Evolutionary conservation across 2,113 vertebrate species (phyloP), one percentile per base, ranked within the genome.

Genomic region (Paramisgurnus dabryanus): DNA sequence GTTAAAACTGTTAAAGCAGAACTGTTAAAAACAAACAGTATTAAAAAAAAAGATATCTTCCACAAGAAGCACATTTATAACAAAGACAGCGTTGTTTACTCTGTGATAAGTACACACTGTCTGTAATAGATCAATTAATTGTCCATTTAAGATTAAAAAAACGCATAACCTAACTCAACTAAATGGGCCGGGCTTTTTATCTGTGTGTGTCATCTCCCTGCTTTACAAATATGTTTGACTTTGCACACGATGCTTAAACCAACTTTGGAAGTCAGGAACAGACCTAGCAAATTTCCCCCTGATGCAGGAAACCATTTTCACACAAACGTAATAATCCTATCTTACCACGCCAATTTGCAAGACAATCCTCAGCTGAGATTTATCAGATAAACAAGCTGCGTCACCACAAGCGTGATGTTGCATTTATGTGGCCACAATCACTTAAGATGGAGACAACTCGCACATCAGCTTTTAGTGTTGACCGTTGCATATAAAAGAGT

Each of bases 401-500:
- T 70, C 64, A 64, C 50, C 22, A 57, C 7, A 27, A 64, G 67
- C 18, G 41, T 75, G 70, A 76, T 70, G 69, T 78, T 27, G 27
- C 55, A 11, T 22, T 70, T 67, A 27, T 83, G 69, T 57, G 83
- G 86, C 84, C 69, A 80, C 85, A 86, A 45, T 8, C 83, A 85
- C 64, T 83, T 82, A 57, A 80, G 40, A 88, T 83, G 85, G 83
- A 71, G 40, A 82, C 81, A 79, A 72, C 65, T 87, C 57, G 7
- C 85, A 71, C 86, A 79, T 67, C 7, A 61, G 78, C 74, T 71
- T 58, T 82, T 55, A 77, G 80, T 73, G 63, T 50, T 27, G 75
- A 60, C 75, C 81, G 80, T 78, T 66, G 85, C 83, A 83, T 88
- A 86, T 84, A 86, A 90, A 90, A 87, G 80, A 82, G 77, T 49